Percentiles rank a stretch among this genome's conserved stretches.
Conservation (phyloP, 1,140 invertebrate genomes). For the Neotoxoptera formosana region DNA sequence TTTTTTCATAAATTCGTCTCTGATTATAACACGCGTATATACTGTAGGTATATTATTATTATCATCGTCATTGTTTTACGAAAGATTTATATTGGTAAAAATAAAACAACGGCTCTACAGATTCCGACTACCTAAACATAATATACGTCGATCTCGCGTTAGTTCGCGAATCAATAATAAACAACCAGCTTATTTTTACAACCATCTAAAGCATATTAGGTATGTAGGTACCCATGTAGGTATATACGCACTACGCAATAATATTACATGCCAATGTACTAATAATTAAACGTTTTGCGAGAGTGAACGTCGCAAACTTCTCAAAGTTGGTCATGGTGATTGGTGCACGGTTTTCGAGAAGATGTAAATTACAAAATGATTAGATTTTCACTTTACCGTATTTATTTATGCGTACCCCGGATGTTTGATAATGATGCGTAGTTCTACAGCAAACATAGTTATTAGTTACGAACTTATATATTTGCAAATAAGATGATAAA, state of each 20-base stretch:
- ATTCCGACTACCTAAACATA: not conserved
- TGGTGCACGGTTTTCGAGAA: not conserved
- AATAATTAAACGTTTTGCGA: not conserved
- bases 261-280: not conserved
- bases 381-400: not conserved
- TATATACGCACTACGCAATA: not conserved
- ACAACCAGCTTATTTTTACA: not conserved
- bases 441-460: not conserved
- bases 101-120: not conserved
- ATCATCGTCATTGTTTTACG: not conserved
- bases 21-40: not conserved
- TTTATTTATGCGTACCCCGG: no score
- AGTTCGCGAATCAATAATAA: not conserved
- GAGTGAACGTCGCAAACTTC: not conserved
- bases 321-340: not conserved
- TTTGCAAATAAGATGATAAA: not conserved
- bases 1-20: not conserved
- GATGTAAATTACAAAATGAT: not conserved
- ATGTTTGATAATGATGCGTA: not conserved
- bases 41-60: not conserved
- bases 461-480: not conserved
- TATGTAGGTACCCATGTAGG: no score
- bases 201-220: not conserved
- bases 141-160: not conserved
- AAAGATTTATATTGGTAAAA: not conserved